Conservation (phyloP, 2,888 invertebrate genomes). For the Brachypterus glaber region DNA sequence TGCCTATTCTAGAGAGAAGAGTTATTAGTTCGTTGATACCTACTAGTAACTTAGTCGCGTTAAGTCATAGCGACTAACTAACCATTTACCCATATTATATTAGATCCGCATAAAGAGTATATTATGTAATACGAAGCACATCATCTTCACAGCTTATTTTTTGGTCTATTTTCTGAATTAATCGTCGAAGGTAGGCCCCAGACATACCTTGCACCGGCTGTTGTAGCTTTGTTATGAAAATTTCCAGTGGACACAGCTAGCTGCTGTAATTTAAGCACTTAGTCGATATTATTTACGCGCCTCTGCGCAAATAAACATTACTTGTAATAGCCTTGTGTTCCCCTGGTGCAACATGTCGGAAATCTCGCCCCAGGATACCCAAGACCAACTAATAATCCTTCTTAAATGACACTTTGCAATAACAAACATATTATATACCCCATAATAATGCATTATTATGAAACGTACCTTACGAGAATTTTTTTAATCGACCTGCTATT, state of each 20-base stretch:
- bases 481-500: too few relatives aligned
- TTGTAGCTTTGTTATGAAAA: slow-evolving; percentile 17
- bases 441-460: slow-evolving; percentile 13
- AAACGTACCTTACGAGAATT: slow-evolving; percentile 8
- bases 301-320: slow-evolving; percentile 27
- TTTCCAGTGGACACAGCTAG: slow-evolving; percentile 14
- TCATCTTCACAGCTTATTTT: slow-evolving; percentile 14
- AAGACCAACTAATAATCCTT: slow-evolving; percentile 15
- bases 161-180: slow-evolving; percentile 22
- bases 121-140: too few relatives aligned
- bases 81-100: too few relatives aligned
- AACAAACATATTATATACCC: slow-evolving; percentile 16
- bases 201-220: slow-evolving; percentile 17
- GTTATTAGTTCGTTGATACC: too few relatives aligned
- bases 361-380: slow-evolving; percentile 19
- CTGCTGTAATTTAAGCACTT: slow-evolving; percentile 27
- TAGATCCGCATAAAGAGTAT: too few relatives aligned
- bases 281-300: slow-evolving; percentile 28
- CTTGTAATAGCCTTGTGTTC: slow-evolving; percentile 23
- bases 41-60: too few relatives aligned
- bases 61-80: too few relatives aligned
- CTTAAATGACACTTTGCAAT: slow-evolving; percentile 15
- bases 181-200: slow-evolving; percentile 21
- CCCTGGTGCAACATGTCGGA: slow-evolving; percentile 16
- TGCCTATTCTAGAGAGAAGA: too few relatives aligned